Evolutionary conservation across 2,888 invertebrate species (phyloP), one percentile per base, ranked within the genome.

Genomic region (Agriotes lineatus): DNA sequence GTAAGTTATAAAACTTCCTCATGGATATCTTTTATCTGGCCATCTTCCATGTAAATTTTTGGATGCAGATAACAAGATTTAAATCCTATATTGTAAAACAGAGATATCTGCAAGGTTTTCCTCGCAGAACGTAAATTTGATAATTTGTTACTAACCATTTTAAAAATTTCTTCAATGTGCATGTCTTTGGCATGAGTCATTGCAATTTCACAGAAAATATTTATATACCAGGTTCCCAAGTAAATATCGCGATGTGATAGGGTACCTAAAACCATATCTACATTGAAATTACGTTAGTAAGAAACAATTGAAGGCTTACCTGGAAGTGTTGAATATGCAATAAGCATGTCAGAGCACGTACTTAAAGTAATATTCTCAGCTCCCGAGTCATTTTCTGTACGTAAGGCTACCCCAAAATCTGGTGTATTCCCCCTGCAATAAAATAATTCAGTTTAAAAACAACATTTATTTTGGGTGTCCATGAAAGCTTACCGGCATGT

Each of bases 141-240:
- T 73, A 90, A 83, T 65, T 79, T 78, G 65, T 81, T 72, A 80
- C 90, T 89, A 52, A 91, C 89, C 72, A 88, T 83, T 80, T 87
- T 88, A 75, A 92, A 83, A 79, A 93, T 87, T 74, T 88, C 86
- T 77, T 90, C 89, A 44, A 93, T 83, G 78, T 90, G 86, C 48
- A 84, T 85, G 76, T 89, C 83, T 81, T 89, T 88, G 10, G 91
- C 90, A 78, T 88, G 85, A 72, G 85, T 84, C 76, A 91, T 90
- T 82, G 92, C 89, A 74, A 88, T 85, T 75, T 87, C 81, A 82
- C 91, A 92, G 75, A 93, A 84, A 71, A 85, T 83, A 79, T 90
- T 88, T 74, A 93, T 89, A 82, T 90, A 92, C 92, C 92, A 92
- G 42, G 91, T 90, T 42, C 93, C 93, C 16, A 78, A 75, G 22